Conservation (phyloP, 1,140 invertebrate species). For the Nixonia krombeini region DNA sequence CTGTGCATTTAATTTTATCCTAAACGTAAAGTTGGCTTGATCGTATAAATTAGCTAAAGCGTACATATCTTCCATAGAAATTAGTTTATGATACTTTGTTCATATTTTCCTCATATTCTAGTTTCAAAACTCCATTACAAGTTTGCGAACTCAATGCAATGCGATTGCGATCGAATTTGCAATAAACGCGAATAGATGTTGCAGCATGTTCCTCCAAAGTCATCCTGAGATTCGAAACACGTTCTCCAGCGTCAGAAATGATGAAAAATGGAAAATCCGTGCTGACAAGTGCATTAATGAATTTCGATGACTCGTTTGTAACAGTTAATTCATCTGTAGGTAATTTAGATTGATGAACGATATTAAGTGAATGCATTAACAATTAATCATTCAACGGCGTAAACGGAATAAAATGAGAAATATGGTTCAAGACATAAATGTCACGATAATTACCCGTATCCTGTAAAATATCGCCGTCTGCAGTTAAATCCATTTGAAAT, state of each 20-base stretch:
- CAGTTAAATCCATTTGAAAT: conserved; percentile 44
- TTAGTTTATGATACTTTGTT: conserved; percentile 35
- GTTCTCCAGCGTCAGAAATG: conserved; percentile 14
- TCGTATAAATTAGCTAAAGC: too few species aligned
- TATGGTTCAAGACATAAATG: conserved; percentile 1
- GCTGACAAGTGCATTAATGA: conserved; percentile 38
- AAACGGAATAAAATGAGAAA: neutral
- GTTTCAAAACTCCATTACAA: conserved; percentile 29
- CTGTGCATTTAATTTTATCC: conserved; percentile 66
- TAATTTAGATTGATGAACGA: too few species aligned
- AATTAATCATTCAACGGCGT: too few species aligned
- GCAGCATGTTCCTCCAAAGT: conserved; percentile 19
- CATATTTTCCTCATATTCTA: conserved; percentile 53
- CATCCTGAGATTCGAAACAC: conserved; percentile 25
- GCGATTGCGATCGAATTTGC: conserved; percentile 28
- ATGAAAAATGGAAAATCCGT: conserved; percentile 50
- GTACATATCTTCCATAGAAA: neutral
- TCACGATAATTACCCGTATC: conserved; percentile 32
- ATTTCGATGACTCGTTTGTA: conserved; percentile 49
- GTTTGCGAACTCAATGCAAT: conserved; percentile 24
- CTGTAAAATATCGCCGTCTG: conserved; percentile 22
- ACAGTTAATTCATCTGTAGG: conserved; percentile 47
- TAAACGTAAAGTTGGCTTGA: too few species aligned
- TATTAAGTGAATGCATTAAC: too few species aligned
- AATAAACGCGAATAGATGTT: conserved; percentile 30